Conservation (phyloP, 1,140 invertebrate species). For the Gonatopus flavifemur region DNA sequence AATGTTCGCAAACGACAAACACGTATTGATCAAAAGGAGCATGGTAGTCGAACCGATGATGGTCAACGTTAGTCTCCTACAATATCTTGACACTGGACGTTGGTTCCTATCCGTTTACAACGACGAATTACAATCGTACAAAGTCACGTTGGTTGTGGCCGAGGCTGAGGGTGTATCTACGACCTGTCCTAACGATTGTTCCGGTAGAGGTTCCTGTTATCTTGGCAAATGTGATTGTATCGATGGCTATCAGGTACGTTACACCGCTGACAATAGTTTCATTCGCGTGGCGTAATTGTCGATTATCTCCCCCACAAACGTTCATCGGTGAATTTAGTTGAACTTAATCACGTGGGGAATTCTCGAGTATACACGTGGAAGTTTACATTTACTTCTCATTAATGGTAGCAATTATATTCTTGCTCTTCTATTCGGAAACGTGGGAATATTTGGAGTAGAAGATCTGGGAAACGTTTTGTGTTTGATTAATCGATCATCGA, state of each 20-base stretch:
- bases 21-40: constrained; percentile 53
- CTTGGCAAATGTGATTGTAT: constrained; percentile 95
- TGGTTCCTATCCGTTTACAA: constrained; percentile 97
- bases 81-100: constrained; percentile 87
- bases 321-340: too few species aligned
- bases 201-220: constrained; percentile 91
- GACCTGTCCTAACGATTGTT: constrained; percentile 92
- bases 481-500: too few species aligned
- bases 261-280: too few species aligned
- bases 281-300: too few species aligned
- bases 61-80: constrained; percentile 81
- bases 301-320: too few species aligned
- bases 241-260: constrained; percentile 88
- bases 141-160: constrained; percentile 76
- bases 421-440: too few species aligned
- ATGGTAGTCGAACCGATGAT: constrained; percentile 66
- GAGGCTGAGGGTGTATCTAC: constrained; percentile 85
- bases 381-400: too few species aligned
- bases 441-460: too few species aligned
- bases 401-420: too few species aligned
- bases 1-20: constrained; percentile 34
- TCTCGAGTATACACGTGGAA: too few species aligned
- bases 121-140: constrained; percentile 84
- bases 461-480: too few species aligned
- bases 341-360: too few species aligned